Conservation (phyloP, 2,888 invertebrate species). For the Ochlodes sylvanus region DNA sequence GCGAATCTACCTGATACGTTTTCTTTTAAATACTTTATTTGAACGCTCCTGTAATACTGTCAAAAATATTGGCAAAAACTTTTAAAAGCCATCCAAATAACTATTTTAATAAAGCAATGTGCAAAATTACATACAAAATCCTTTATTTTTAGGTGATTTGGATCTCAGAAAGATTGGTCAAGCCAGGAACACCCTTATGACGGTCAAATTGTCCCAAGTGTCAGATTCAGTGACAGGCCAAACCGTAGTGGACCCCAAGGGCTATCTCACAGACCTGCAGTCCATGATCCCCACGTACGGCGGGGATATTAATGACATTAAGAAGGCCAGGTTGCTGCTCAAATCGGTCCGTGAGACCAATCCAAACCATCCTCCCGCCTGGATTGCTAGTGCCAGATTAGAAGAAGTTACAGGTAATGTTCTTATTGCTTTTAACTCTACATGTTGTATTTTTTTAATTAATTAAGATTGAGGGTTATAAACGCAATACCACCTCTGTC, state of each 20-base stretch:
- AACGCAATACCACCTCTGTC: too few species aligned
- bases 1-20: too few species aligned
- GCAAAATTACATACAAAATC: too few species aligned
- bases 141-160: constrained; percentile 87
- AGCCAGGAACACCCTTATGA: constrained; percentile 99
- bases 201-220: constrained; percentile 98
- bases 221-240: constrained; percentile 99
- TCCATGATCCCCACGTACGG: constrained; percentile 99
- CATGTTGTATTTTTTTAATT: too few species aligned
- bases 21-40: too few species aligned
- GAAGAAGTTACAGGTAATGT: constrained; percentile 96
- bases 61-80: too few species aligned
- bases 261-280: constrained; percentile 99
- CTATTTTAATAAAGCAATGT: too few species aligned
- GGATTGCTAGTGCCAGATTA: constrained; percentile 99
- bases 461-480: too few species aligned
- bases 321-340: constrained; percentile 96
- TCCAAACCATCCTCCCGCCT: constrained; percentile 99
- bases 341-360: constrained; percentile 99
- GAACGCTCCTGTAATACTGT: too few species aligned
- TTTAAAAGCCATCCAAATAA: too few species aligned
- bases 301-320: constrained; percentile 98
- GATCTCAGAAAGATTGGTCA: constrained; percentile 99
- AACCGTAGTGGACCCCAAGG: constrained; percentile 99
- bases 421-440: too few species aligned